Evolutionary conservation across 2,888 invertebrate genomes (phyloP), one percentile per base, ranked within the genome.

Genomic region (Troides oblongomaculatus): DNA sequence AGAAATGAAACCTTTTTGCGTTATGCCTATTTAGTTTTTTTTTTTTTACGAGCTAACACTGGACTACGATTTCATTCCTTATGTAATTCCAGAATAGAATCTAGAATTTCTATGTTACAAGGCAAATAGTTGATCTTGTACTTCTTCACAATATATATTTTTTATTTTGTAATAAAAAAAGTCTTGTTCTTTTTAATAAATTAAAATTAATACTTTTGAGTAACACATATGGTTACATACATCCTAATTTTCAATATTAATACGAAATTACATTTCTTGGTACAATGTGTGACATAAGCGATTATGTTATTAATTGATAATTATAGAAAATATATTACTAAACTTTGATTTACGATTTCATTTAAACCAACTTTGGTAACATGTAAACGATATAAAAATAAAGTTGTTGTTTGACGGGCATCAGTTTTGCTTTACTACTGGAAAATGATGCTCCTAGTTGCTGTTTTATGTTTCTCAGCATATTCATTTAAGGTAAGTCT

Each of bases 401-500:
- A 66, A 66, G 59, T 56, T 8, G 10, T 50, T 25, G 39, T 25
- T 10, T 25, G 30, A 43, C n/a, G 30, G 56, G 39, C 60, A 70
- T 70, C 70, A 70, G 59, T 70, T 56, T 63, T 14, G 39, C 30
- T 64, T 21, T 56, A 62, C 63, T 36, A 39, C 63, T 66, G 64
- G 60, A 70, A 64, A 70, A 70, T 70, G 70, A 66, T 66, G 66
- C 64, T 63, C 50, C 63, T 66, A 39, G 56, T 66, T 68, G 66
- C 57, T 61, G 53, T 64, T 25, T 30, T 76, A 43, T 74, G 72
- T 61, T 58, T 74, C 10, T 66, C 70, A 58, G 68, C 69, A 50
- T 50, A 66, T 60, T 57, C 72, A 50, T 30, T 71, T 18, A 69
- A 67, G n/a, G 73, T 76, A 62, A 74, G 75, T 74, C 25, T 63